Evolutionary conservation across 2,888 invertebrate species (phyloP), one percentile per base, ranked within the genome.

Genomic region (Cheiracanthium punctorium): DNA sequence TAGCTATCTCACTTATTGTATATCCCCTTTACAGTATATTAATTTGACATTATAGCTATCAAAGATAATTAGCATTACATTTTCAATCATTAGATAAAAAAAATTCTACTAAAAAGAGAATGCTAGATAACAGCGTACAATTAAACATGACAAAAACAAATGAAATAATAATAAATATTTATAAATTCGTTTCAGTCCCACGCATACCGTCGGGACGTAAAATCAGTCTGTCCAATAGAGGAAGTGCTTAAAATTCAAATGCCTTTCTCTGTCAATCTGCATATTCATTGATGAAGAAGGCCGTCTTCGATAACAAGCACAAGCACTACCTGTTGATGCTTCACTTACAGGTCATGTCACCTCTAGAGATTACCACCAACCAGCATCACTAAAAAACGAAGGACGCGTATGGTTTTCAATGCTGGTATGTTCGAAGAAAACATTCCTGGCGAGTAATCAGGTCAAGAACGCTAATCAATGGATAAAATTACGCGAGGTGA

Each of bases 331-430:
- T 5, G 58, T 12, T 58, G 58, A 58, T 58, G 58, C 58, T 12
- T 58, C 58, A 24, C 58, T 24, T 58, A 58, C 58, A 24, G 58
- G 58, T 58, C 58, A 58, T 58, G 58, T 24, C 58, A 58, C 58
- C 24, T 5, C 58, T 20, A 24, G 58, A 24, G 4, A 58, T 58
- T n/a, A n/a, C n/a, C n/a, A n/a, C n/a, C n/a, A n/a, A 58, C 58
- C 58, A 24, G 58, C 58, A 58, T 58, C 20, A 58, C 58, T 24
- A 58, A 4, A 48, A 48, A 48, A 7, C 24, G 12, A 58, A 24
- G 58, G n/a, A n/a, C n/a, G 20, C 58, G 58, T 2, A 17, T 48
- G 17, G n/a, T 5, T 58, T 58, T 58, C 24, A 7, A 5, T 12
- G 58, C 20, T 5, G 24, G 20, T 58, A 24, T 24, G 4, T 24